Base-by-base conservation (phyloP, 1,140 invertebrate genomes). In the Trinorchestia longiramus region DNA sequence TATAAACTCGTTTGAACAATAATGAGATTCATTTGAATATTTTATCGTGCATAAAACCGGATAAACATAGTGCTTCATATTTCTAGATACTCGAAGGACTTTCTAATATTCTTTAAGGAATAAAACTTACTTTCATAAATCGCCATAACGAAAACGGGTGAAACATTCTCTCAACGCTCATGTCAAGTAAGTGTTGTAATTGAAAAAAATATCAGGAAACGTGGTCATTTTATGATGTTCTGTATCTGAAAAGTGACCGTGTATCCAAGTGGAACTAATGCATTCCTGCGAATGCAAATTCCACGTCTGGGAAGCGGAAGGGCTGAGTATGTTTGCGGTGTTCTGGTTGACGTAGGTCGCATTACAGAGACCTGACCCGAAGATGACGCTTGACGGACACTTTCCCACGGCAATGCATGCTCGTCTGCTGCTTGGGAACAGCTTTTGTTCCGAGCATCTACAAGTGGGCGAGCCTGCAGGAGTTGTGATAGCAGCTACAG, bases 321-420 rank as follows among this genome's bases (percentile, higher is more conserved):
- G 88, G 88, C 88, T 91, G 88, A 43, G 88, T 17, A 42, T 77
- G 62, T 77, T 77, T 77, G 62, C 62, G 62, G 88, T 91, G 88
- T 91, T 91, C 88, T 43, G 88, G 88, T 91, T 91, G 88, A 91
- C 41, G 41, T 42, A 91, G 88, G 43, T 91, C 43, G 41, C 41
- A 43, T 42, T 44, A 43, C 41, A 4, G 88, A 42, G 41, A 43
- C 88, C 88, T 91, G 88, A 91, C 88, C 88, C 88, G 88, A 91
- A 42, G 41, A 91, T 91, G 88, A 91, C 4, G 43, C 88, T 42
- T 91, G 88, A 91, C 88, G 17, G 88, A 91, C 88, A 91, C 88
- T 91, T 91, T 91, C 88, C 88, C 88, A 91, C 88, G 88, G 88
- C 41, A 42, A 42, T 91, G 88, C 88, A 91, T 91, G 88, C 88